These are phyloP conservation scores for Microcaecilia unicolor DNA, from an alignment of 2,797 vertebrate species.

Conservation along the genomic window DNA sequence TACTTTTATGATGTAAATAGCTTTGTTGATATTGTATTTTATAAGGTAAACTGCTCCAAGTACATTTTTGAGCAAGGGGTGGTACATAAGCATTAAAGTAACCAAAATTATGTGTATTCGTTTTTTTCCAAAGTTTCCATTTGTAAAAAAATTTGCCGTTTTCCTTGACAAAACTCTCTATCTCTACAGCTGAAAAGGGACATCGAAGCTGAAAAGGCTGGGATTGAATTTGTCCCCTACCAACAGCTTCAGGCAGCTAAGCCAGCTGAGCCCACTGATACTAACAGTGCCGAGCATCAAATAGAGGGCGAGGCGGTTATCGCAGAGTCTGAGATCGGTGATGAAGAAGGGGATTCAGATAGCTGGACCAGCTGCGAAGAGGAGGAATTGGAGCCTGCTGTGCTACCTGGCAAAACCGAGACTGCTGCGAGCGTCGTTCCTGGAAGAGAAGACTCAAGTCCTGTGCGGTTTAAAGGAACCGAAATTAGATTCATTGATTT, in stretches of 20 bases:
- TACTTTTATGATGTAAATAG: too few relatives aligned
- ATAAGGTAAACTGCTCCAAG: too few relatives aligned
- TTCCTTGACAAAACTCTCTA: background rate
- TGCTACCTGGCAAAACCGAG: background rate
- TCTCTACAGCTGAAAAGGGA: slow-evolving; percentile 64
- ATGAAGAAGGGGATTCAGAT: slow-evolving; percentile 10
- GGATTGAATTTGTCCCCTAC: slow-evolving; percentile 67
- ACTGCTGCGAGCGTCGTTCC: too few relatives aligned
- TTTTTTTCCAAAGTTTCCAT: too few relatives aligned
- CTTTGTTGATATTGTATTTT: too few relatives aligned
- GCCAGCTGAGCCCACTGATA: slow-evolving; percentile 24
- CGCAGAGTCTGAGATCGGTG: background rate
- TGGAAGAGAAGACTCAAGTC: slow-evolving; percentile 31
- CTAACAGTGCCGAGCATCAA: background rate
- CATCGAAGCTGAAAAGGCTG: slow-evolving; percentile 59
- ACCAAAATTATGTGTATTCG: too few relatives aligned
- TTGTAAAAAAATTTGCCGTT: too few relatives aligned
- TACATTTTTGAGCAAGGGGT: too few relatives aligned
- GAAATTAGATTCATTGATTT: slow-evolving; percentile 64
- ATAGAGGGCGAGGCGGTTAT: background rate
- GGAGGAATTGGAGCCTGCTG: background rate
- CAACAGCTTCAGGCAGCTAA: slow-evolving; percentile 55
- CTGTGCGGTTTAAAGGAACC: slow-evolving; percentile 58
- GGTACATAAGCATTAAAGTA: too few relatives aligned
- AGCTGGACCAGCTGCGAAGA: slow-evolving; percentile 10